Percentiles rank a stretch among this genome's conserved stretches.
Evolutionary conservation across 2,797 vertebrate genomes (phyloP).

Genomic region (Cheirogaleus major): DNA sequence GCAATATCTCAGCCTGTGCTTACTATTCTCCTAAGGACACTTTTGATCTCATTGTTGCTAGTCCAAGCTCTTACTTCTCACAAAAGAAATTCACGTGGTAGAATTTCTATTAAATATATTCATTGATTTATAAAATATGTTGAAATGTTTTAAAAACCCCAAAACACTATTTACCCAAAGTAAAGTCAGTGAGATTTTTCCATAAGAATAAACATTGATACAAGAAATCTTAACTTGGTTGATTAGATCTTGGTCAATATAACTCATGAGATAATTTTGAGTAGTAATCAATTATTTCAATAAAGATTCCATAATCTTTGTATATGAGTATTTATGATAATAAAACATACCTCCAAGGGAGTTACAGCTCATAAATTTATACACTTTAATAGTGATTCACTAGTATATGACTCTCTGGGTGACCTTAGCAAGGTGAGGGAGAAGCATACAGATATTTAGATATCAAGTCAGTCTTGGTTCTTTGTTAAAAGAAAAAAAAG

Average conservation of each 20-base stretch:
- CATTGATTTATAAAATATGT: background rate
- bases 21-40: background rate
- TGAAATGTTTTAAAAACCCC: background rate
- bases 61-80: background rate
- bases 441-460: slow-evolving; percentile 3
- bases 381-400: background rate
- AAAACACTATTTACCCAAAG: background rate
- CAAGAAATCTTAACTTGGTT: background rate
- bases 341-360: background rate
- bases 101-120: background rate
- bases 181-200: background rate
- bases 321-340: background rate
- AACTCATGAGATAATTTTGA: background rate
- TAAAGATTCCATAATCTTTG: slow-evolving; percentile 11
- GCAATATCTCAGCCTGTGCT: background rate
- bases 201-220: background rate
- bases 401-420: background rate
- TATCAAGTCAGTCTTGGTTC: background rate
- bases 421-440: slow-evolving; percentile 42
- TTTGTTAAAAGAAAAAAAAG: background rate
- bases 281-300: background rate
- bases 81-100: background rate
- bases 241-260: background rate
- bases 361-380: background rate
- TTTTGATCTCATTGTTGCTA: background rate